Conservation (phyloP, 2,888 invertebrate species). For the Pristionchus japonicus region DNA sequence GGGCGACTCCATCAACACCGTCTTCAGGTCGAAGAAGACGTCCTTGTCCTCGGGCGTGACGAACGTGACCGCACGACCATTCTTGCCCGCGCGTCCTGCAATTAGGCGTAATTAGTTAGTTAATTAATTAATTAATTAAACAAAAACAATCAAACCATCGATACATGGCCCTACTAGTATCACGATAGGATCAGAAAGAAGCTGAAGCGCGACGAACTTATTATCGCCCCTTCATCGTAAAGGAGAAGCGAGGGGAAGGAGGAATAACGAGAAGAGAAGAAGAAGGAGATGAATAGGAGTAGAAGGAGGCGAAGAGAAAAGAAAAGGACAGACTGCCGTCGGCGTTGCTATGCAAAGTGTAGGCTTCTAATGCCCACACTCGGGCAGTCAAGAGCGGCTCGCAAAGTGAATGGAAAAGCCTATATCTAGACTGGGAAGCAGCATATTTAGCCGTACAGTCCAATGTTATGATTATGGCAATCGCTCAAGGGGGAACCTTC, state of each 20-base stretch:
- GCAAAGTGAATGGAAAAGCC: background rate
- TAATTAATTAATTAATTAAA: background rate
- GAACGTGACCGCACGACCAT: slow-evolving; percentile 94
- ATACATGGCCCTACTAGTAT: too few relatives aligned
- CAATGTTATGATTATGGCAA: background rate
- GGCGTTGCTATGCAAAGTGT: slow-evolving; percentile 11
- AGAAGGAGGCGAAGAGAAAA: background rate
- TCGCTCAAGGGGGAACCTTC: background rate
- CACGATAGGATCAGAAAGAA: too few relatives aligned
- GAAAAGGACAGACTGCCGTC: slow-evolving; percentile 1
- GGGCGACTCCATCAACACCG: slow-evolving; percentile 76
- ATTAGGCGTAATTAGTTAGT: slow-evolving; percentile 18
- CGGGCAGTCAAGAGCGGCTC: background rate
- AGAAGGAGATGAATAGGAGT: background rate
- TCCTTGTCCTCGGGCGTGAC: slow-evolving; percentile 95
- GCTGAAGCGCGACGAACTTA: too few relatives aligned
- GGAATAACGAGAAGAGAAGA: slow-evolving; percentile 21
- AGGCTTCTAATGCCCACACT: background rate
- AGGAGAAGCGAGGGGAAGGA: slow-evolving; percentile 10
- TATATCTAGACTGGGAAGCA: background rate
- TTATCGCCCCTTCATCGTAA: background rate
- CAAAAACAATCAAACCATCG: too few relatives aligned
- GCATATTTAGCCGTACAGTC: background rate
- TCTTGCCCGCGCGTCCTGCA: slow-evolving; percentile 96
- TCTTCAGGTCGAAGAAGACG: slow-evolving; percentile 96